Conservation (phyloP, 2,888 invertebrate genomes). For the Yponomeuta evonymella region DNA sequence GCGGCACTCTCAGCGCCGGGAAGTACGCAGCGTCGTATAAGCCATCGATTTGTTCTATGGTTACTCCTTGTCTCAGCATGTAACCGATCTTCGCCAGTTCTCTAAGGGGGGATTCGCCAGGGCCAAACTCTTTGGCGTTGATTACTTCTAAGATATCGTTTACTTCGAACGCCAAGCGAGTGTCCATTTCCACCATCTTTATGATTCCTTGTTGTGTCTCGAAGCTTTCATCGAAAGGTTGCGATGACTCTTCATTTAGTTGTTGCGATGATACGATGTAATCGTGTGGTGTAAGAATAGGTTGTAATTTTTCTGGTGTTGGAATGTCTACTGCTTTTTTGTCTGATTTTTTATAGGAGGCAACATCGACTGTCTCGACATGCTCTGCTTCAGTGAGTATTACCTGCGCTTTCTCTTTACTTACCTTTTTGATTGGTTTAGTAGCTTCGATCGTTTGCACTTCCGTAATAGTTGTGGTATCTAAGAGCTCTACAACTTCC, state of each 20-base stretch:
- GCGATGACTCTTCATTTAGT: slow-evolving; percentile 71
- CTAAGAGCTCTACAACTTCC: slow-evolving; percentile 62
- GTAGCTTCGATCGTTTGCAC: slow-evolving; percentile 75
- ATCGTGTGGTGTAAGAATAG: slow-evolving; percentile 72
- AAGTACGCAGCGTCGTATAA: slow-evolving; percentile 87
- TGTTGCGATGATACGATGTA: slow-evolving; percentile 76
- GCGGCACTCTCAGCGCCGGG: slow-evolving; percentile 85
- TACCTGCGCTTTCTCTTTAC: slow-evolving; percentile 66
- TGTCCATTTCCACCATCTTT: slow-evolving; percentile 72
- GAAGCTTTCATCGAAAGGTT: slow-evolving; percentile 71
- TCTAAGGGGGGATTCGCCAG: slow-evolving; percentile 85
- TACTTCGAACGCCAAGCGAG: slow-evolving; percentile 81
- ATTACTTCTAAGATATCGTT: slow-evolving; percentile 84
- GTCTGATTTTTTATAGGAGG: slow-evolving; percentile 79
- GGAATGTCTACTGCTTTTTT: slow-evolving; percentile 60
- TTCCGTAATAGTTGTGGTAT: slow-evolving; percentile 60
- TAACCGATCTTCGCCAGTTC: slow-evolving; percentile 90
- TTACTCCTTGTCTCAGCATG: slow-evolving; percentile 84
- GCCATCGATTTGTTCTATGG: slow-evolving; percentile 84
- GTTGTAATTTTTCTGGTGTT: slow-evolving; percentile 61
- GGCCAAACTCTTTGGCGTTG: slow-evolving; percentile 86
- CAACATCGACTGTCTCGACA: slow-evolving; percentile 77
- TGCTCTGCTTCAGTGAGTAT: slow-evolving; percentile 76
- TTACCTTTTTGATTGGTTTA: slow-evolving; percentile 63
- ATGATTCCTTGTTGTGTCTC: slow-evolving; percentile 74